A percentile compares a stretch with the other conserved stretches of the same genome.
Conservation (phyloP, 2,113 vertebrate genomes). For the Sceloporus undulatus region DNA sequence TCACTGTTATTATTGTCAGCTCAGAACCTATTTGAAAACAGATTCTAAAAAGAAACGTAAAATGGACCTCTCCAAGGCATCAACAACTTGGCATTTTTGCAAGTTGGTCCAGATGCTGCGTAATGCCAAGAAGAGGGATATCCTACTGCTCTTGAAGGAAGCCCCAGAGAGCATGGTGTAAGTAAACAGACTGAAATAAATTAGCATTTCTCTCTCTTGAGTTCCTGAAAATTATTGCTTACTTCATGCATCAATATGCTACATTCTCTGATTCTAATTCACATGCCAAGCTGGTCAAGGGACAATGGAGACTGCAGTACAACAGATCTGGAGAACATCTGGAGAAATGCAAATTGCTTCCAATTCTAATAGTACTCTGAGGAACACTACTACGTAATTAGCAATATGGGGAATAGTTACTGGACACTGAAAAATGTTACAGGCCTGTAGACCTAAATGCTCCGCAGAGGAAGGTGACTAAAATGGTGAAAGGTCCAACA, state of each 20-base stretch:
- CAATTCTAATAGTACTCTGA: too few species aligned
- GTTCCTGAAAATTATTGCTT: background rate
- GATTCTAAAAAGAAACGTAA: conserved; percentile 22
- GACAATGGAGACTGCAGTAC: too few species aligned
- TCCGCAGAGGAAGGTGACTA: too few species aligned
- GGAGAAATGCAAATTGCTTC: too few species aligned
- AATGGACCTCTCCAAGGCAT: conserved; percentile 4
- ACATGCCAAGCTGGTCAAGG: background rate
- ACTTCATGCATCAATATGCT: background rate
- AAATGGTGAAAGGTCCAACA: too few species aligned
- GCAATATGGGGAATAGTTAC: too few species aligned
- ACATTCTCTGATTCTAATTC: background rate
- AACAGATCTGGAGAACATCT: too few species aligned
- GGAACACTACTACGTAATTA: too few species aligned
- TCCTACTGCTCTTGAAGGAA: conserved; percentile 68
- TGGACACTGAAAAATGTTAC: too few species aligned
- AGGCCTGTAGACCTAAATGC: too few species aligned
- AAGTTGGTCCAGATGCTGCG: conserved; percentile 67
- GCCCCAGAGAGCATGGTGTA: conserved; percentile 46
- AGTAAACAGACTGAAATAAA: conserved; percentile 32
- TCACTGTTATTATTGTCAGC: conserved; percentile 44
- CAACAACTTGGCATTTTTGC: conserved; percentile 53
- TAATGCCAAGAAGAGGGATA: conserved; percentile 60
- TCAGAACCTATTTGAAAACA: conserved; percentile 66
- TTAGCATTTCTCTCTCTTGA: background rate